Percentiles rank a stretch among this genome's conserved stretches.
Evolutionary conservation across 2,888 invertebrate genomes (phyloP).

Genomic region (Plagodis dolabraria): DNA sequence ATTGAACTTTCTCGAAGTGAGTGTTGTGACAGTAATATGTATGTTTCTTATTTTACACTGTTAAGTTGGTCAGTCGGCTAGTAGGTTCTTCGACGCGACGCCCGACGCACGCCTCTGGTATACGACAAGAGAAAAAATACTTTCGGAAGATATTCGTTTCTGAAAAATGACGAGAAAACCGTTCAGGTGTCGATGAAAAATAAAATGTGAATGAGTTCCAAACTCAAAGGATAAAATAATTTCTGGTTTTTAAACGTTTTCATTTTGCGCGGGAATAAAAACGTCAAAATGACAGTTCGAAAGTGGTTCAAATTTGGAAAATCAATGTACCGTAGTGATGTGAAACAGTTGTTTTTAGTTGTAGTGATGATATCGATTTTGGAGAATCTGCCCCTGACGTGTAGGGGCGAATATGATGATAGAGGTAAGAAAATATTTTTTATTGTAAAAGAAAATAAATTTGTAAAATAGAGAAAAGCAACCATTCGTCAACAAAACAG

Average conservation of each 20-base stretch:
- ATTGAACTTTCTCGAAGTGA: slow-evolving; percentile 58
- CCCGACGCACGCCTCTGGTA: slow-evolving; percentile 58
- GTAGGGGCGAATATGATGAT: slow-evolving; percentile 59
- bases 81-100: slow-evolving; percentile 70
- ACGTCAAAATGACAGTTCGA: slow-evolving; percentile 76
- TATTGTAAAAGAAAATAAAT: neutral
- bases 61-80: slow-evolving; percentile 84
- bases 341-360: slow-evolving; percentile 67
- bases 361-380: slow-evolving; percentile 67
- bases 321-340: slow-evolving; percentile 65
- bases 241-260: slow-evolving; percentile 36
- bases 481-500: no score
- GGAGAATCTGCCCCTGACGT: slow-evolving; percentile 63
- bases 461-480: no score
- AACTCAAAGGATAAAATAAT: slow-evolving; percentile 38
- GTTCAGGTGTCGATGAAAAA: slow-evolving; percentile 50
- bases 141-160: slow-evolving; percentile 38
- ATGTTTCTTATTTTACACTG: slow-evolving; percentile 82
- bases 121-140: slow-evolving; percentile 30
- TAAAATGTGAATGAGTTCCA: slow-evolving; percentile 58
- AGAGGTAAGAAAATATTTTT: slow-evolving; percentile 60
- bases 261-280: slow-evolving; percentile 59
- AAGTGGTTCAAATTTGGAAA: slow-evolving; percentile 68
- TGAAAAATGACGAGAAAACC: slow-evolving; percentile 69
- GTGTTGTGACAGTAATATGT: slow-evolving; percentile 66